Base-by-base conservation (phyloP, 2,797 vertebrate species). In the Enteromius unitaeniatus region DNA sequence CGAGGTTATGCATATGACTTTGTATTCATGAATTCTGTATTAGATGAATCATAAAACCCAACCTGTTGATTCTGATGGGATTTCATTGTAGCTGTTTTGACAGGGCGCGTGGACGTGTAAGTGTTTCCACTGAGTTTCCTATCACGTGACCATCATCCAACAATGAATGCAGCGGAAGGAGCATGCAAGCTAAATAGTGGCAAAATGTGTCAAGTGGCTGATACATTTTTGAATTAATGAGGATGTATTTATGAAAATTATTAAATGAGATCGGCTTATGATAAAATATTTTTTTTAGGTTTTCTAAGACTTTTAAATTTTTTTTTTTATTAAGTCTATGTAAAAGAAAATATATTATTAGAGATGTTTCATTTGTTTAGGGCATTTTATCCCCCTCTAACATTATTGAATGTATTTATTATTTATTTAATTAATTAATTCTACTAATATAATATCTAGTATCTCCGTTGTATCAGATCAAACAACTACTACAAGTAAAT, bases 141-240 rank as follows among this genome's bases (percentile, higher is more conserved):
- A 31, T 77, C 89, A 93, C 84, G 84, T 94, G 90, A 92, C 65
- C 62, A 90, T 7, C 15, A 31, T 6, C 1, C 0, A 88, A 88
- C 83, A 87, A 4, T 49, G 3, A 4, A 5, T 15, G 47, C 19
- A 78, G 21, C 65, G 53, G 47, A 79, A 67, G 45, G 19, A 68
- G 23, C 9, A 28, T 7, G 31, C 28, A 4, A 28, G 8, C 7
- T 17, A 58, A 37, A 37, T 23, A 15, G 8, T 51, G 70, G 4
- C 9, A 31, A 73, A 47, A 28, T 17, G 3, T 70, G 9, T 10
- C 9, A 72, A 28, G 69, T 14, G 11, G 14, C 3, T 67, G 34
- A 60, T n/a, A 13, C 9, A 3, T 23, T 23, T 21, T 58, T 58
- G 9, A 58, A 58, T 58, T 9, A 58, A 23, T 58, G 9, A 58